A percentile compares a stretch with the other conserved stretches of the same genome.
Conservation (phyloP, 2,888 invertebrate genomes). For the Ophraella communa region DNA sequence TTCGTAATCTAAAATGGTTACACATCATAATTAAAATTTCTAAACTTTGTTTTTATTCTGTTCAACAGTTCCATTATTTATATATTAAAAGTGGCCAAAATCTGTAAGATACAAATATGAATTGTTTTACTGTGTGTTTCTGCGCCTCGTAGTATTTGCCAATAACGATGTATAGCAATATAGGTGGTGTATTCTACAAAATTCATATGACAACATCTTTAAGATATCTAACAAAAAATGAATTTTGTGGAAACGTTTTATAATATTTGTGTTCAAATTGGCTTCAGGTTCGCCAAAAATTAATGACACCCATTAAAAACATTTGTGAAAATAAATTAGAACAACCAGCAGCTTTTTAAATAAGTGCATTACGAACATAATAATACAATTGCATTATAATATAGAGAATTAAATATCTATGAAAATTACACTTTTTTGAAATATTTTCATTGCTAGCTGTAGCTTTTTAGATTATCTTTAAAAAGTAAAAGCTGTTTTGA, state of each 20-base stretch:
- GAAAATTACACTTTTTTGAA: too few relatives aligned
- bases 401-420: neutral
- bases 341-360: constrained; percentile 22
- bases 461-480: too few relatives aligned
- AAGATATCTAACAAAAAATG: constrained; percentile 20
- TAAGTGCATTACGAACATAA: neutral
- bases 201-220: constrained; percentile 21
- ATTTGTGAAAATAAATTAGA: constrained; percentile 22
- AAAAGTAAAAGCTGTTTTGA: neutral
- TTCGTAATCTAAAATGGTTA: too few relatives aligned
- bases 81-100: too few relatives aligned
- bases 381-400: neutral
- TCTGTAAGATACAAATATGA: too few relatives aligned
- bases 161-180: constrained; percentile 42
- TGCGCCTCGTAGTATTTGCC: constrained; percentile 30
- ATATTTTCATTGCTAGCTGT: too few relatives aligned
- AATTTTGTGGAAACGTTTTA: constrained; percentile 40
- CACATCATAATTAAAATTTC: too few relatives aligned
- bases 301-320: constrained; percentile 28
- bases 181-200: constrained; percentile 43
- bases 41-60: too few relatives aligned
- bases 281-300: constrained; percentile 43
- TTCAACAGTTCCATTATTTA: too few relatives aligned
- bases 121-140: neutral
- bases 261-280: constrained; percentile 51